Base-by-base conservation (phyloP, 2,113 vertebrate species). In the Trematocara zebra region DNA sequence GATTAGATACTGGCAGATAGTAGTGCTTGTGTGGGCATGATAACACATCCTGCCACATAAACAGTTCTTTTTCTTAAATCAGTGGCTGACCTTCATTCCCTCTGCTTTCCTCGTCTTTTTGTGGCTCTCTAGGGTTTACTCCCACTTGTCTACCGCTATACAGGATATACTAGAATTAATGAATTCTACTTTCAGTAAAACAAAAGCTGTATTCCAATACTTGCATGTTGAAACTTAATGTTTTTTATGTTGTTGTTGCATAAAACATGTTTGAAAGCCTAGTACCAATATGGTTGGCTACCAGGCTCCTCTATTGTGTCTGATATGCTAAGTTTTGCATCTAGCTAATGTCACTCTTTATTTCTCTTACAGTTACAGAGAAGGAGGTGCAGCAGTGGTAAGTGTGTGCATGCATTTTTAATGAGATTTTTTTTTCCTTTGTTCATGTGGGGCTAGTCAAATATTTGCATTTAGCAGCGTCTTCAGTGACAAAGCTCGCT, bases 371-470 rank as follows among this genome's bases (percentile, higher is more conserved):
- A 99, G 98, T 99, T 93, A 98, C 98, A 0, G 98, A 99, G 94
- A 99, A 99, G 93, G 98, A 98, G 82, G 98, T 98, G 69, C 98
- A 99, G 94, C 98, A 99, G 93, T 99, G 98, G 98, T 99, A 94
- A 99, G 98, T 98, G 54, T 88, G 52, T 52, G 5, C 59, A 84
- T 89, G 64, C 10, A 79, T 88, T 83, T 87, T 89, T 88, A 42
- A 84, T 84, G n/a, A 78, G 7, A 76, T 85, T 76, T 52, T 52
- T 52, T 47, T 87, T 23, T 7, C 56, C 84, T 67, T 37, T 5
- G 17, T 37, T 82, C 6, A 78, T 84, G 59, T 82, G 49, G 54
- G 7, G 18, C 9, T n/a, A 35, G 67, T 84, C 35, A 61, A 72
- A 49, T 59, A 52, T 74, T 23, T 20, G 35, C 42, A n/a, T 5